A percentile compares a stretch with the other conserved stretches of the same genome.
Evolutionary conservation across 2,113 vertebrate genomes (phyloP).

Genomic region (Polypterus bichir): DNA sequence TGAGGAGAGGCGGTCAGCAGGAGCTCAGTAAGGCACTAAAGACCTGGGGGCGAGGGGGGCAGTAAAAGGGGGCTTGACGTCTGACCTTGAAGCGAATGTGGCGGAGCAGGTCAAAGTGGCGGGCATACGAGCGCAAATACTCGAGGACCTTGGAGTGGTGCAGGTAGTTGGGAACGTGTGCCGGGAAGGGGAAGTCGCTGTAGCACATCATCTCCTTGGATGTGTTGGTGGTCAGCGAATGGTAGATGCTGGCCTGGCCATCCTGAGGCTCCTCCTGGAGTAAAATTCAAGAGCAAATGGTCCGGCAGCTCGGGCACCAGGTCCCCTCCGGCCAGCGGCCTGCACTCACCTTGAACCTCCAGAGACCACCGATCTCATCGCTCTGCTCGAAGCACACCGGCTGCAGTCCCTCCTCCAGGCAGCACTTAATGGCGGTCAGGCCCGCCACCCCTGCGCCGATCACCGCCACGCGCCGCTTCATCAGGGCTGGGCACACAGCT

Average conservation of each 20-base stretch:
- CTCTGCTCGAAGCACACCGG: conserved; percentile 75
- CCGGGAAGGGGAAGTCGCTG: conserved; percentile 76
- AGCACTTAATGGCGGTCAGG: conserved; percentile 62
- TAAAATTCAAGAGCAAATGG: too few species aligned
- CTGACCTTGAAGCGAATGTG: conserved; percentile 67
- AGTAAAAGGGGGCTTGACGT: background rate
- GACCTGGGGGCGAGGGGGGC: too few species aligned
- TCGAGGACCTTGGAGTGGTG: conserved; percentile 60
- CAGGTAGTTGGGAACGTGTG: conserved; percentile 74
- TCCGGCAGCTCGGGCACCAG: too few species aligned
- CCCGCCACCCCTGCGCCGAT: conserved; percentile 66
- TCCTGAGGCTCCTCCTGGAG: conserved; percentile 55
- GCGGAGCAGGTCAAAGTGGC: conserved; percentile 57
- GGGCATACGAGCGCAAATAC: conserved; percentile 68
- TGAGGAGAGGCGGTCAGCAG: conserved; percentile 21
- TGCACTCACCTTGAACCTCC: conserved; percentile 58
- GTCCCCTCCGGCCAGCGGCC: too few species aligned
- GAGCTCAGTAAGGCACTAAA: too few species aligned
- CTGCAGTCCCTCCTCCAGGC: conserved; percentile 64
- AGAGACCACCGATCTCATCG: conserved; percentile 67
- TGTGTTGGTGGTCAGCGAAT: conserved; percentile 69
- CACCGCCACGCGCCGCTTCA: conserved; percentile 52
- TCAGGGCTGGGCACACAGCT: conserved; percentile 8
- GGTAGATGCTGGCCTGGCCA: conserved; percentile 61
- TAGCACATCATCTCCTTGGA: conserved; percentile 89